phyloP scores from a whole-genome alignment of 2,888 invertebrate species.

The Trichogramma dendrolimi region DNA sequence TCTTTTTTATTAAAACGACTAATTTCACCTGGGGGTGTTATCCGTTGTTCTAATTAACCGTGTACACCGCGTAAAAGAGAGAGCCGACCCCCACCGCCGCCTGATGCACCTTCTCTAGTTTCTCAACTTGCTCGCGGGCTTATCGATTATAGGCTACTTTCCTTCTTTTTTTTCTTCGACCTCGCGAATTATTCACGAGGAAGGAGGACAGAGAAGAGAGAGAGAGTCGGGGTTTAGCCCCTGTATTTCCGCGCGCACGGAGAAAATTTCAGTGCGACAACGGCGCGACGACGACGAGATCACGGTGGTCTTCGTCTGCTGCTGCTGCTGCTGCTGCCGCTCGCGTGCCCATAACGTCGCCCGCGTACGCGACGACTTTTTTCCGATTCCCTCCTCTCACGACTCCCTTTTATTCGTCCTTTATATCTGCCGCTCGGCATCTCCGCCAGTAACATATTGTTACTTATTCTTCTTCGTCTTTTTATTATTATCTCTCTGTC shows the following conservation, averaged over 20 bases:
- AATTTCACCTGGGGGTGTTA: no score
- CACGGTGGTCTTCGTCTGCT: constrained; percentile 18
- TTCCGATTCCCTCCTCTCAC: constrained; percentile 18
- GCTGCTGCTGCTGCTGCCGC: no score
- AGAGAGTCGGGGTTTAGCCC: neutral
- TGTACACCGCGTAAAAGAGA: no score
- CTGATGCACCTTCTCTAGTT: constrained; percentile 26
- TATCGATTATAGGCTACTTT: constrained; percentile 41
- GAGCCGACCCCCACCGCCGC: constrained; percentile 11
- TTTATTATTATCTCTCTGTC: no score
- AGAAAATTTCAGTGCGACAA: constrained; percentile 9
- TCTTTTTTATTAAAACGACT: no score
- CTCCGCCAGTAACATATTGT: constrained; percentile 21
- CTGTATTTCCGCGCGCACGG: constrained; percentile 10
- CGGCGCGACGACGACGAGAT: constrained; percentile 3
- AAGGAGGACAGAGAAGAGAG: constrained; percentile 7
- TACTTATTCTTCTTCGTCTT: neutral
- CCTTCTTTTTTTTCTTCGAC: neutral
- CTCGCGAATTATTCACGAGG: constrained; percentile 44
- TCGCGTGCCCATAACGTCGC: neutral
- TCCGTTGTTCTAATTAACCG: no score
- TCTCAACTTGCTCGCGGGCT: constrained; percentile 16
- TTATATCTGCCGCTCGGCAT: constrained; percentile 27
- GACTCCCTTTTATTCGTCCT: constrained; percentile 13
- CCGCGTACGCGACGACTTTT: constrained; percentile 16